These are phyloP conservation scores for Zoroaster sp. DNA, from an alignment of 53 echinoderm and acorn worm species.

Conservation along the genomic window DNA sequence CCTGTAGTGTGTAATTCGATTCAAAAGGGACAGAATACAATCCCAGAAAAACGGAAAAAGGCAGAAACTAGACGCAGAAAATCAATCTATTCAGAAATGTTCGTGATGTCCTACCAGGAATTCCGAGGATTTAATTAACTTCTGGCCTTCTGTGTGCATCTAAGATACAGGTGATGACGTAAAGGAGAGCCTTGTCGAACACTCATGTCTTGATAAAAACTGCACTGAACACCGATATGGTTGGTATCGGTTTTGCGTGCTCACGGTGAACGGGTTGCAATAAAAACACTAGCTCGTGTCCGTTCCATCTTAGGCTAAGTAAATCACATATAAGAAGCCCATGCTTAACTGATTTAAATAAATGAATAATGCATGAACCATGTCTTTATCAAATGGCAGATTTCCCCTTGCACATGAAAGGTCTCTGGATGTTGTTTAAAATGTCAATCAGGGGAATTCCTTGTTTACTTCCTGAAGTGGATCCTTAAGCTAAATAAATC, in stretches of 20 bases:
- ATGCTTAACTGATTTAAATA: no score
- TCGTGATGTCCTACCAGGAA: background rate
- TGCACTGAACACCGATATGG: background rate
- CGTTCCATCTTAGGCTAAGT: no score
- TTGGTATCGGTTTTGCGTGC: background rate
- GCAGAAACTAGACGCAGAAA: background rate
- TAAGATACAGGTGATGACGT: constrained; percentile 18
- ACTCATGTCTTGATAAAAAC: background rate
- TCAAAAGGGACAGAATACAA: background rate
- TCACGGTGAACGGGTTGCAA: no score
- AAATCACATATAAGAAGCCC: no score
- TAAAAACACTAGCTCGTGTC: no score
- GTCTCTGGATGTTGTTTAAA: no score
- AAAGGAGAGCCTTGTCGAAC: background rate
- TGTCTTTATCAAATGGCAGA: no score
- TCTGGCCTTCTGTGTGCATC: background rate
- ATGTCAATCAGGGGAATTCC: no score
- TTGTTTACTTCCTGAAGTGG: no score
- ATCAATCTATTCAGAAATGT: background rate
- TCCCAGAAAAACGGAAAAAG: background rate
- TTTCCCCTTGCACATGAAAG: no score
- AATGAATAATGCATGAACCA: no score
- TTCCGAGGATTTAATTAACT: constrained; percentile 9
- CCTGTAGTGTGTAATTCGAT: background rate
- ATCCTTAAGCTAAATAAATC: no score